Evolutionary conservation across 2,797 vertebrate genomes (phyloP), one percentile per base, ranked within the genome.

Genomic region (Hybognathus amarus): DNA sequence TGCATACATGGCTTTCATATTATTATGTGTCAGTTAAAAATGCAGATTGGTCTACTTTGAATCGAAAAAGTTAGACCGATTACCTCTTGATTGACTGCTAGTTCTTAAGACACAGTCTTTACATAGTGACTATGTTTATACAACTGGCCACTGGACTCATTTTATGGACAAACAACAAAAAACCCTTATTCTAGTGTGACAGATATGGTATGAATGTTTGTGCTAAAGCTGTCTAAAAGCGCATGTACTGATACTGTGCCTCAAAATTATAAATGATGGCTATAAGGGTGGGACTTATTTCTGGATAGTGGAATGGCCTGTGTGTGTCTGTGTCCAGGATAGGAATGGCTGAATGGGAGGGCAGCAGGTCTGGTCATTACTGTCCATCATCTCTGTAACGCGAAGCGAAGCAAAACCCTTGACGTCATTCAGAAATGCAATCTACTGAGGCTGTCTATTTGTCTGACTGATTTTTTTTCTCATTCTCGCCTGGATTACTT

Each of bases 351-450:
- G 50, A 77, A 77, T 30, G 12, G 30, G 40, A 79, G 54, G 52
- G 64, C 54, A 81, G 15, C 36, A n/a, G 6, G 24, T 73, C 52
- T 70, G 73, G 66, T 77, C 82, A 77, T 83, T 77, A 83, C 82
- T 77, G 82, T 77, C 74, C 74, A 70, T 83, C 74, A 83, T 83
- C 40, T 42, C 50, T 63, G 50, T 33, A 83, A 69, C 24, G 22
- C 70, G 10, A 27, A 68, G 22, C n/a, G 27, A 61, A n/a, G 22
- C 52, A 45, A 61, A 74, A 61, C 73, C 74, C 74, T 83, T 61
- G 73, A 77, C 40, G 24, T 61, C 64, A 61, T 77, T 83, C 64
- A 83, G 38, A 83, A 77, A 10, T 4, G 36, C 71, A 76, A 77
- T 77, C 73, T 42, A 18, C 73, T 68, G 36, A 83, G 63, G 50